These are phyloP conservation scores for Rhagium mordax DNA, from an alignment of 2,888 invertebrate species.

Conservation along the genomic window DNA sequence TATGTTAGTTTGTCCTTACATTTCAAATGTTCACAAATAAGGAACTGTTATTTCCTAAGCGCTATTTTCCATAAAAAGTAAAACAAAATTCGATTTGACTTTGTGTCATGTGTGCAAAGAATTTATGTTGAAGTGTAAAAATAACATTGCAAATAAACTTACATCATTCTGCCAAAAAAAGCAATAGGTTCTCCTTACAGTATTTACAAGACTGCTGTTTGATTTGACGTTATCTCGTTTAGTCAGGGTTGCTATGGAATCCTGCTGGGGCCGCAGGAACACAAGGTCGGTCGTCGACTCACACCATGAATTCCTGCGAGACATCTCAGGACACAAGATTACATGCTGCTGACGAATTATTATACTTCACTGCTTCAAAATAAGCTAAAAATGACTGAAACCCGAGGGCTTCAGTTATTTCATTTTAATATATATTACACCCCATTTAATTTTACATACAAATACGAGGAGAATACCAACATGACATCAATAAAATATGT, in stretches of 20 bases:
- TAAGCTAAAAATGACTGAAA: conserved; percentile 17
- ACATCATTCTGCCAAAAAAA: conserved; percentile 38
- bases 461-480: background rate
- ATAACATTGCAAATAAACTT: conserved; percentile 41
- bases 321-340: conserved; percentile 42
- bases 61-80: background rate
- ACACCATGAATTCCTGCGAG: conserved; percentile 47
- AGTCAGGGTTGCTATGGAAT: conserved; percentile 60
- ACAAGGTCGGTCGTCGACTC: conserved; percentile 45
- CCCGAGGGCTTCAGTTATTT: conserved; percentile 4
- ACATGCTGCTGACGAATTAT: conserved; percentile 48
- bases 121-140: conserved; percentile 25
- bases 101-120: conserved; percentile 1
- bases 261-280: conserved; percentile 55
- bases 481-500: background rate
- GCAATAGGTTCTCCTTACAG: conserved; percentile 40
- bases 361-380: conserved; percentile 26
- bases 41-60: conserved; percentile 20
- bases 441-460: conserved; percentile 13
- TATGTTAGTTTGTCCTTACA: background rate
- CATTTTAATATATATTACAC: conserved; percentile 9
- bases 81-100: conserved; percentile 13
- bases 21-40: background rate
- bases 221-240: conserved; percentile 58
- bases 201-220: conserved; percentile 51